Evolutionary conservation across 92 coral and sea anemone species (phyloP).

Genomic region (Paramuricea clavata): DNA sequence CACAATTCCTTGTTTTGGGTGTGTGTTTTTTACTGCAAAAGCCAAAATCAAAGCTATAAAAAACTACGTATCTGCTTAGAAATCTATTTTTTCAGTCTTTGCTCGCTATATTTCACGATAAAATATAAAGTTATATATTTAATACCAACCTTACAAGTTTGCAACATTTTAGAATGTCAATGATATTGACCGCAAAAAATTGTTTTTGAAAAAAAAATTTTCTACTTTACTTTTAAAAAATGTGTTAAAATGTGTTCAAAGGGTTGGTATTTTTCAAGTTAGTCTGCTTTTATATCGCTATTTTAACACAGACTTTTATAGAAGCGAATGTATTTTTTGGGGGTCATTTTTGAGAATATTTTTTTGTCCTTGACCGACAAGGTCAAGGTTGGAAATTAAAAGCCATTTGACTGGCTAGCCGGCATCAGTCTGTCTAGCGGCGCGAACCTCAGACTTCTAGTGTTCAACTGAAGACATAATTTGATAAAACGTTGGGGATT

Average conservation of each 20-base stretch:
- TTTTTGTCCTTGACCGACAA: background rate
- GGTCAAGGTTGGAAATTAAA: background rate
- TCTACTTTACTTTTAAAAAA: background rate
- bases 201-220: background rate
- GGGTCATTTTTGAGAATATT: background rate
- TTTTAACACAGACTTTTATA: background rate
- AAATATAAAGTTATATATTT: too few species aligned
- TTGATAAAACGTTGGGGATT: too few species aligned
- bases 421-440: background rate
- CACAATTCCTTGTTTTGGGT: background rate
- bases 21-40: background rate
- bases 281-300: background rate
- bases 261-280: background rate
- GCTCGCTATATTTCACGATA: too few species aligned
- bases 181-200: background rate
- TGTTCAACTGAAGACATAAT: too few species aligned
- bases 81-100: too few species aligned
- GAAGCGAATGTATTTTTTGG: background rate
- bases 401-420: background rate
- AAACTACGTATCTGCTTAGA: too few species aligned
- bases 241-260: background rate
- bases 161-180: background rate
- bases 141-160: background rate
- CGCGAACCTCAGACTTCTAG: background rate
- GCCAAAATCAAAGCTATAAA: too few species aligned